Conservation (phyloP, 2,888 invertebrate genomes). For the Artemia sp. region DNA sequence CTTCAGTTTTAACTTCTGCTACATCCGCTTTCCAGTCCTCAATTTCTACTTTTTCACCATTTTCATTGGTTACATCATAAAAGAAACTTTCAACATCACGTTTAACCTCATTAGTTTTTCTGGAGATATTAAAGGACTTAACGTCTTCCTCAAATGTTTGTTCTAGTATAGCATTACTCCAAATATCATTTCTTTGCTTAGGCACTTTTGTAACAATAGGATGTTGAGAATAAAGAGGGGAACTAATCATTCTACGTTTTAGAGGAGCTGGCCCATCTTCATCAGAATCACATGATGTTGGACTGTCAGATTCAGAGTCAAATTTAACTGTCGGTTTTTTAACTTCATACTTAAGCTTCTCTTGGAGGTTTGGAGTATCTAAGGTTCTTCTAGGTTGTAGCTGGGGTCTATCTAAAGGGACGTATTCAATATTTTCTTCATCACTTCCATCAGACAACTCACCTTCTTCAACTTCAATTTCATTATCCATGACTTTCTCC, state of each 20-base stretch:
- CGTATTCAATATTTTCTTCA: not conserved
- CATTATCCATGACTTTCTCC: not conserved
- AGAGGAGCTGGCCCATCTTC: conserved; percentile 8
- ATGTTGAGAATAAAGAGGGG: not conserved
- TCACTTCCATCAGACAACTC: not conserved
- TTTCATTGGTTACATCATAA: not conserved
- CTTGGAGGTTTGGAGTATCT: not conserved
- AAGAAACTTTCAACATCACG: conserved; percentile 8
- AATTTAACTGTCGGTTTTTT: not conserved
- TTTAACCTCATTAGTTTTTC: conserved; percentile 15
- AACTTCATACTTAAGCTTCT: not conserved
- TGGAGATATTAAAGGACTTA: conserved; percentile 19
- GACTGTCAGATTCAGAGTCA: not conserved
- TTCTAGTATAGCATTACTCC: conserved; percentile 22
- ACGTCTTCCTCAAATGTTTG: conserved; percentile 20
- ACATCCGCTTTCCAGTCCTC: conserved; percentile 14
- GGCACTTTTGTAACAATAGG: conserved; percentile 10
- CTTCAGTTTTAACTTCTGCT: conserved; percentile 9
- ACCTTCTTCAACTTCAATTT: conserved; percentile 2
- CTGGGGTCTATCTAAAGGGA: not conserved
- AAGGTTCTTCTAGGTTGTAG: not conserved
- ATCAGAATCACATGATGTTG: not conserved
- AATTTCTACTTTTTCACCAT: conserved; percentile 3
- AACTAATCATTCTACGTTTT: not conserved
- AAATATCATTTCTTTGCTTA: conserved; percentile 15